A percentile compares a stretch with the other conserved stretches of the same genome.
Evolutionary conservation across 2,888 invertebrate species (phyloP).

Genomic region (Lochmaea crataegi): DNA sequence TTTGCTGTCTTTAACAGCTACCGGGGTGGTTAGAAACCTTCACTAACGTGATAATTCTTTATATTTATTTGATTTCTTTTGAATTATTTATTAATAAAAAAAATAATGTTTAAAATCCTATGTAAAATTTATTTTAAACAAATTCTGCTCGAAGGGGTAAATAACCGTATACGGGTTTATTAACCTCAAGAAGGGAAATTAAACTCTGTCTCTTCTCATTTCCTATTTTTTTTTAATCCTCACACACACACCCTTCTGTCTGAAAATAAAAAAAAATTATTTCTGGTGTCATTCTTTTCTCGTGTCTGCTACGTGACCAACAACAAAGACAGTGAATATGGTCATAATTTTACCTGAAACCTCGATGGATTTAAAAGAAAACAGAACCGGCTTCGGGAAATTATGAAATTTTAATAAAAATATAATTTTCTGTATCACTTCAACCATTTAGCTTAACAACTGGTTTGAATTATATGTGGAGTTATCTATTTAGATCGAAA

Average conservation of each 20-base stretch:
- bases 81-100: too few relatives aligned
- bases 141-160: background rate
- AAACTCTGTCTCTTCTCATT: constrained; percentile 18
- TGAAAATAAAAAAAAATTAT: constrained; percentile 19
- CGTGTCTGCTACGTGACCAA: constrained; percentile 27
- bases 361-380: constrained; percentile 4
- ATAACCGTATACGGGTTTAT: constrained; percentile 5
- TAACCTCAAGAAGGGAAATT: constrained; percentile 16
- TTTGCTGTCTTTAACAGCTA: background rate
- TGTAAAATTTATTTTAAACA: background rate
- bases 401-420: background rate
- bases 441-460: too few relatives aligned
- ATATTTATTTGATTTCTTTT: too few relatives aligned
- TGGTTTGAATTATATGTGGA: too few relatives aligned
- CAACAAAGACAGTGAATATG: constrained; percentile 27
- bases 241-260: constrained; percentile 22
- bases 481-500: too few relatives aligned
- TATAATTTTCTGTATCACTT: background rate
- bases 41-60: background rate
- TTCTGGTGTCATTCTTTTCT: constrained; percentile 24
- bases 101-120: too few relatives aligned
- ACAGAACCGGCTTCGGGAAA: background rate
- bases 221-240: constrained; percentile 23
- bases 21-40: background rate
- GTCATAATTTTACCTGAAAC: constrained; percentile 35